Evolutionary conservation across 2,113 vertebrate species (phyloP), one percentile per base, ranked within the genome.

Genomic region (Notarius quadriscutis): DNA sequence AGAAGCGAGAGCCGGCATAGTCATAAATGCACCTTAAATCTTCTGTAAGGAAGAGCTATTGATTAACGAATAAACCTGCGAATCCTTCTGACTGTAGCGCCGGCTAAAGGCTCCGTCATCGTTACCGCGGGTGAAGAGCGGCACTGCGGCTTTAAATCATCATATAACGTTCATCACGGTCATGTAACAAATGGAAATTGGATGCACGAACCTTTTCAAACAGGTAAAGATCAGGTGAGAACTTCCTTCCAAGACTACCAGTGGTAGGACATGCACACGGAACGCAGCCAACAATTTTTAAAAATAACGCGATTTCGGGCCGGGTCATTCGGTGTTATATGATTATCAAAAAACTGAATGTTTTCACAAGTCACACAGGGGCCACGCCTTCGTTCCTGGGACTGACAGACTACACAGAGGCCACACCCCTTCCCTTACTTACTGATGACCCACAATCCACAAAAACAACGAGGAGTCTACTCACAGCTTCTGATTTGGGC

Each of bases 401-500:
- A 58, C 51, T 53, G 9, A 51, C 41, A 79, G 25, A 55, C 41
- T 41, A 41, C 41, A 41, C 25, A 79, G 22, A 79, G 12, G 27
- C 55, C 55, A 58, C 27, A 7, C 27, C 27, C 30, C 79, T 30
- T 12, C 11, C 7, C 20, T 9, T 81, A 17, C 41, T 48, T 58
- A 63, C 58, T 30, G n/a, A 80, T 20, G 7, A 18, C 51, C 51
- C n/a, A n/a, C 2, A 10, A 12, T 5, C 25, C 20, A 53, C 1
- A 30, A 72, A 41, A 15, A 11, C 2, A 48, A 71, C 74, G 27
- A n/a, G 4, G 27, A 30, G 48, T 79, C 25, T 84, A 96, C 98
- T 98, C 95, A 99, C 98, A 95, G 98, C 98, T 93, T 99, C 97
- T 1, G 98, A 99, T 90, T 99, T 99, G 89, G 98, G 98, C n/a